These are phyloP conservation scores for Brotula barbata DNA, from an alignment of 2,797 vertebrate genomes.

Conservation along the genomic window DNA sequence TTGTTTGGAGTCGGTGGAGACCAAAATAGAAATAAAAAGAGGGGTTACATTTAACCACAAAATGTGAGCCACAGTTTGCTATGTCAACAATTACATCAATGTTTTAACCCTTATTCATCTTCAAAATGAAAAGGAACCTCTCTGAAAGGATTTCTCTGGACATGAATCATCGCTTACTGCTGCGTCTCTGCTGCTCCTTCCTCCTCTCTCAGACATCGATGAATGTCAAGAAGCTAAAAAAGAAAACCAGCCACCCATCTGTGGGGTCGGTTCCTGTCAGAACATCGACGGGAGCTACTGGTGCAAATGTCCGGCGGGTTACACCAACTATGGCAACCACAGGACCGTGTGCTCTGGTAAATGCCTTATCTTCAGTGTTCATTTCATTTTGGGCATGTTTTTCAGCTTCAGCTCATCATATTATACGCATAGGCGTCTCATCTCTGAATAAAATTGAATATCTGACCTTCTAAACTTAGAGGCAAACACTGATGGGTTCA, in stretches of 20 bases:
- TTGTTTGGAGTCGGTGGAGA: too few relatives aligned
- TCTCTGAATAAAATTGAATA: background rate
- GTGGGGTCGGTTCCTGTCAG: slow-evolving; percentile 59
- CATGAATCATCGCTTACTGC: background rate
- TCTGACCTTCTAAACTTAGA: too few relatives aligned
- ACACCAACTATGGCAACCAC: slow-evolving; percentile 67
- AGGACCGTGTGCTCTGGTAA: slow-evolving; percentile 65
- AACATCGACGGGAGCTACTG: slow-evolving; percentile 64
- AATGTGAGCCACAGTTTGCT: too few relatives aligned
- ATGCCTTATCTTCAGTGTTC: background rate
- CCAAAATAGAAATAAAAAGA: too few relatives aligned
- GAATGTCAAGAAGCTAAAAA: slow-evolving; percentile 47
- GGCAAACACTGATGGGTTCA: too few relatives aligned
- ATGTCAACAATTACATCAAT: too few relatives aligned
- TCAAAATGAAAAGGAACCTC: too few relatives aligned
- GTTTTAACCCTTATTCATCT: too few relatives aligned
- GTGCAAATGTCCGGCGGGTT: slow-evolving; percentile 67
- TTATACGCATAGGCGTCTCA: background rate
- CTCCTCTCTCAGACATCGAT: slow-evolving; percentile 58
- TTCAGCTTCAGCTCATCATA: background rate
- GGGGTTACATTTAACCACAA: too few relatives aligned
- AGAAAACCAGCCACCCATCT: slow-evolving; percentile 15
- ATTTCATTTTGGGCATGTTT: background rate
- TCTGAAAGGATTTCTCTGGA: too few relatives aligned
- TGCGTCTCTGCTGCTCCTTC: slow-evolving; percentile 8